Evolutionary conservation across 1,140 invertebrate species (phyloP), one percentile per base, ranked within the genome.

Genomic region (Bombus huntii): DNA sequence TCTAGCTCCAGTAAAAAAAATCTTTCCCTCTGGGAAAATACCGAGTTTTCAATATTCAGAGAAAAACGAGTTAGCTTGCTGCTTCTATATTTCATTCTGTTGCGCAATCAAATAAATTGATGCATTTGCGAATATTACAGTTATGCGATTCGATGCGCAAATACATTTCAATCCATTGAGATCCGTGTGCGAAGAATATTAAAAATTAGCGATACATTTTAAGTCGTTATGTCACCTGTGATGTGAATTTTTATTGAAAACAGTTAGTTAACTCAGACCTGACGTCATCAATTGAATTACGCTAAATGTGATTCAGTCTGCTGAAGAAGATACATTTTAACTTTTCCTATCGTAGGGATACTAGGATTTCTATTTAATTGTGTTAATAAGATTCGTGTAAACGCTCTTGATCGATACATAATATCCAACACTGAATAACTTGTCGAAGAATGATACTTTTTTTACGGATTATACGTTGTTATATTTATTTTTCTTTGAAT

Each of bases 81-180:
- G 13, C 37, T 39, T 71, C 37, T 13, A 28, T 39, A 39, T 39
- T 71, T 71, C 37, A 71, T 28, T 71, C 68, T 25, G 34, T 39
- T 25, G 37, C 37, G 37, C 68, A 71, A 71, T 71, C 37, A 28
- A 71, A 71, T 71, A 39, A 71, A 71, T 71, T 25, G 34, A 71
- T 6, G 25, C 37, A 71, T 28, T 71, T 71, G 12, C 68, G 68
- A 71, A 28, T 71, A 39, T 71, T 39, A 71, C 34, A 71, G 22
- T 39, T 70, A 71, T 8, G 28, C 37, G 25, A 71, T 39, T 39
- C 9, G 25, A 10, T 10, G 68, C 28, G 25, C 68, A 28, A 25
- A 37, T 68, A 37, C 31, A 3, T 22, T 10, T 25, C 12, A 70
- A 28, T 12, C 1, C 8, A 37, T 39, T 34, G 68, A 12, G 22